phyloP scores from a whole-genome alignment of 2,888 invertebrate species.

The Tetropium fuscum region DNA sequence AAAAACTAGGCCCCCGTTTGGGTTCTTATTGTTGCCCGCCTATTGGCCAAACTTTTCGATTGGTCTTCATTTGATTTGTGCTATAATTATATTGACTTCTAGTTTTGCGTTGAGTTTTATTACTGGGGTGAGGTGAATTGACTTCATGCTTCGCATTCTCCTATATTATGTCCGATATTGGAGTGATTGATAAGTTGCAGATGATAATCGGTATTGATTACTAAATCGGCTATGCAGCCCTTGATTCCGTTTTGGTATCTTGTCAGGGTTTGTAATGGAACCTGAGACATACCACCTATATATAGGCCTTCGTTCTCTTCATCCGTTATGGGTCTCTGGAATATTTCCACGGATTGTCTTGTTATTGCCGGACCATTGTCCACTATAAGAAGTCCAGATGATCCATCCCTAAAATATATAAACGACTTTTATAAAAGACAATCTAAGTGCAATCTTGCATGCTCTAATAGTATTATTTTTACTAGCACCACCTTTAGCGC shows the following conservation, averaged over 20 bases:
- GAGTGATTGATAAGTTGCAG: constrained; percentile 68
- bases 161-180: constrained; percentile 66
- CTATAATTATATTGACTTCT: constrained; percentile 47
- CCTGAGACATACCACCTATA: constrained; percentile 74
- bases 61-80: constrained; percentile 37
- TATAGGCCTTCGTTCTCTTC: constrained; percentile 90
- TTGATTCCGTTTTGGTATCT: constrained; percentile 70
- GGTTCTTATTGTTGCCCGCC: neutral
- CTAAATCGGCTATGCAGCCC: constrained; percentile 74
- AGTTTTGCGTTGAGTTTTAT: constrained; percentile 25
- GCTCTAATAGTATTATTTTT: too few relatives aligned
- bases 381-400: constrained; percentile 88
- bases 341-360: constrained; percentile 84
- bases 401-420: constrained; percentile 83
- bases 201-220: constrained; percentile 72
- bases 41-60: constrained; percentile 18
- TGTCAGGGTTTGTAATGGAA: constrained; percentile 59
- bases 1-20: constrained; percentile 38
- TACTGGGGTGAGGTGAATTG: constrained; percentile 18
- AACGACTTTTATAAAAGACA: too few relatives aligned
- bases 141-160: constrained; percentile 61
- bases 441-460: too few relatives aligned
- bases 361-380: constrained; percentile 87
- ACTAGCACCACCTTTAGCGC: too few relatives aligned
- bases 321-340: constrained; percentile 61